These are phyloP conservation scores for Meandrusa payeni DNA, from an alignment of 2,888 invertebrate genomes.

Conservation along the genomic window DNA sequence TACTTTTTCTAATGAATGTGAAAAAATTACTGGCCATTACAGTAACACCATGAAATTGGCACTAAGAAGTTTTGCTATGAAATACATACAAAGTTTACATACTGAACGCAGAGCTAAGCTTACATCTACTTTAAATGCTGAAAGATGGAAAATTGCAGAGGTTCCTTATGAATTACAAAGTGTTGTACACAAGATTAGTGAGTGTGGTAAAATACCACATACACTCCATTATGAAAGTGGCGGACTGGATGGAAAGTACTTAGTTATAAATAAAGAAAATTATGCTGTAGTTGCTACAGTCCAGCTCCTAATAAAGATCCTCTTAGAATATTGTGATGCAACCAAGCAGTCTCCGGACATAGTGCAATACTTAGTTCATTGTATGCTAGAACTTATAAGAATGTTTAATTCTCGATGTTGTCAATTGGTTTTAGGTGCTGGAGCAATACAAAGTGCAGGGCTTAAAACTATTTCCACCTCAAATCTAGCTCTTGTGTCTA, in stretches of 20 bases:
- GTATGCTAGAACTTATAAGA: slow-evolving; percentile 93
- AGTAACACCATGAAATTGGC: slow-evolving; percentile 91
- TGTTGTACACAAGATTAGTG: slow-evolving; percentile 86
- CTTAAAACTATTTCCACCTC: slow-evolving; percentile 96
- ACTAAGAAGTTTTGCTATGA: slow-evolving; percentile 92
- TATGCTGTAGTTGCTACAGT: slow-evolving; percentile 91
- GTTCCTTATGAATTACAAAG: slow-evolving; percentile 94
- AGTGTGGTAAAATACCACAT: slow-evolving; percentile 71
- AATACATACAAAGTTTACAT: slow-evolving; percentile 95
- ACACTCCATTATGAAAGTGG: slow-evolving; percentile 54
- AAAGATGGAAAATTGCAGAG: slow-evolving; percentile 96
- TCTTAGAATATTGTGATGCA: slow-evolving; percentile 95
- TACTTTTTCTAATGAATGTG: slow-evolving; percentile 88
- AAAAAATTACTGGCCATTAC: slow-evolving; percentile 85
- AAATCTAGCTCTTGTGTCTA: slow-evolving; percentile 92
- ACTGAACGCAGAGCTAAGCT: slow-evolving; percentile 92
- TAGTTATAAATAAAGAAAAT: slow-evolving; percentile 85
- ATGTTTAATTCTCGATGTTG: slow-evolving; percentile 94
- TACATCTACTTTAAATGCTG: slow-evolving; percentile 91
- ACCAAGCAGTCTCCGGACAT: slow-evolving; percentile 89
- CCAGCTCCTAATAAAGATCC: slow-evolving; percentile 92
- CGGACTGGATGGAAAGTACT: slow-evolving; percentile 75
- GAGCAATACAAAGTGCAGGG: slow-evolving; percentile 96
- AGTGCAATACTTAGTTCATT: slow-evolving; percentile 89
- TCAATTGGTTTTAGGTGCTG: slow-evolving; percentile 97